Evolutionary conservation across 2,797 vertebrate genomes (phyloP), one percentile per base, ranked within the genome.

Genomic region (Rhabdomys pumilio): DNA sequence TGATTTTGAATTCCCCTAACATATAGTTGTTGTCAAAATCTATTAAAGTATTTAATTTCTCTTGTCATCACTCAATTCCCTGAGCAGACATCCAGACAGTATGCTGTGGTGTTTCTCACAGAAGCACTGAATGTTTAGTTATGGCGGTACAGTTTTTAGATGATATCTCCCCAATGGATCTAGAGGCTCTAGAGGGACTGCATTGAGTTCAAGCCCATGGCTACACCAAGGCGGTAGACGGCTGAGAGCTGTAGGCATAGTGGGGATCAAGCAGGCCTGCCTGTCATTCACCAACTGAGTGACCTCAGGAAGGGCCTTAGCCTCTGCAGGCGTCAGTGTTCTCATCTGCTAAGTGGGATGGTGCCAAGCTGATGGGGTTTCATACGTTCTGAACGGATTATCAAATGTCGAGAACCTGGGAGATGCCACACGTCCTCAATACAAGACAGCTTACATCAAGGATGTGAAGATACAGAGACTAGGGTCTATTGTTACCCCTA

Each of bases 1-100:
- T 50, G 55, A 95, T 97, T n/a, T 98, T 97, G 93, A 98, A 98
- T 97, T 97, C 97, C 96, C 97, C 63, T 72, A 96, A 95, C 96
- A 90, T 83, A 86, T 90, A 96, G 75, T 82, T 97, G 96, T 97
- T 98, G 98, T 98, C 98, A 98, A 98, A 97, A 98, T 96, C 97
- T 82, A 97, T 98, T 98, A 97, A 83, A 63, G 96, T 97, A 97
- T 96, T 98, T 97, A 96, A 98, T 98, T 97, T 97, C 95, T 98
- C 97, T 93, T 97, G 95, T 98, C 57, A 72, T 83, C 90, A 95
- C 81, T 69, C 95, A 97, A 97, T 97, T 98, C 97, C 97, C 97
- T 34, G 31, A 97, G 96, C 93, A 98, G 97, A 94, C 94, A 97
- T 94, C 82, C 93, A 97, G 96, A 12, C 14, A 94, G 96, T 95